These are phyloP conservation scores for Acleris holmiana DNA, from an alignment of 2,888 invertebrate species.

Conservation along the genomic window DNA sequence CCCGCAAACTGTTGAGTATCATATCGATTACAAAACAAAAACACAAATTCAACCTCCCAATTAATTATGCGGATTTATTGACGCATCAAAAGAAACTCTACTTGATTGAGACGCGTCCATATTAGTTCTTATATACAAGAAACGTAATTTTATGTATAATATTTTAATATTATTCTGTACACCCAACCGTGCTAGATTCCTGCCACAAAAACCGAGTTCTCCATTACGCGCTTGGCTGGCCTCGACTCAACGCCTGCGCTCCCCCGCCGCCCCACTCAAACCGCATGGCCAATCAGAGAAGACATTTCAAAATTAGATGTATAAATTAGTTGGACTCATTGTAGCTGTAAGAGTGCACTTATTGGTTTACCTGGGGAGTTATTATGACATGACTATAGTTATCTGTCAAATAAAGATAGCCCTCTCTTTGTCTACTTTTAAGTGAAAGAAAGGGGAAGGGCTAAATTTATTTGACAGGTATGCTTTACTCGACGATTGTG, in stretches of 20 bases:
- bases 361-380: too few species aligned
- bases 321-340: too few species aligned
- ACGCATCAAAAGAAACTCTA: background rate
- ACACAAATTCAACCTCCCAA: too few species aligned
- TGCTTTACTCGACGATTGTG: too few species aligned
- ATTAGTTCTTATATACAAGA: background rate
- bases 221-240: constrained; percentile 57
- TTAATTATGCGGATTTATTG: background rate
- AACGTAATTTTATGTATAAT: background rate
- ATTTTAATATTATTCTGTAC: background rate
- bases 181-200: constrained; percentile 43
- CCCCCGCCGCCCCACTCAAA: constrained; percentile 52
- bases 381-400: too few species aligned
- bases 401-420: too few species aligned
- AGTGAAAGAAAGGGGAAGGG: too few species aligned
- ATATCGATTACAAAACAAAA: too few species aligned
- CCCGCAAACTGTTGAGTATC: too few species aligned
- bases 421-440: too few species aligned
- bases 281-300: constrained; percentile 66
- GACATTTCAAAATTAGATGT: constrained; percentile 67
- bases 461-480: too few species aligned
- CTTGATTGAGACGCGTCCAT: background rate
- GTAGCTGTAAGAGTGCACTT: too few species aligned
- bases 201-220: constrained; percentile 57
- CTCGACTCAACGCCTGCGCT: constrained; percentile 61